A percentile compares a stretch with the other conserved stretches of the same genome.
phyloP scores from a whole-genome alignment of 2,113 vertebrate genomes.

The Indicator maculatus region DNA sequence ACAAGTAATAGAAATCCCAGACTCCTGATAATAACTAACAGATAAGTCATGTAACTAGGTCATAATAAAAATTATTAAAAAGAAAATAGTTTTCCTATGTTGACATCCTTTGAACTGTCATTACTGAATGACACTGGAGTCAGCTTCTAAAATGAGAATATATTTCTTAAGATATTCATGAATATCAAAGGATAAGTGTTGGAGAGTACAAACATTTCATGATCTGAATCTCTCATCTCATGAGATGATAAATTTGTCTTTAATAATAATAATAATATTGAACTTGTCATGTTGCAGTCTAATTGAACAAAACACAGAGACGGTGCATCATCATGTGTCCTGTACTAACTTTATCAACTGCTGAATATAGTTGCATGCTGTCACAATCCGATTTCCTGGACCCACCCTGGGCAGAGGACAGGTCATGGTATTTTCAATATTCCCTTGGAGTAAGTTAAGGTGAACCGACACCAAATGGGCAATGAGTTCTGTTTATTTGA shows the following conservation, averaged over 20 bases:
- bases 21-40: constrained; percentile 1
- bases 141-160: too few species aligned
- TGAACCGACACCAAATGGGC: too few species aligned
- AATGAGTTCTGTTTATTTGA: too few species aligned
- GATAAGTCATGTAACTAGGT: background rate
- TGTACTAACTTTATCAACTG: background rate
- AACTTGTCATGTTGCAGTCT: background rate
- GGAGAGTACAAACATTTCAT: background rate
- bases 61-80: background rate
- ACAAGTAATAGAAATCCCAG: constrained; percentile 16
- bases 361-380: background rate
- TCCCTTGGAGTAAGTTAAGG: too few species aligned
- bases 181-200: background rate
- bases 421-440: too few species aligned
- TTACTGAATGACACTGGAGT: background rate
- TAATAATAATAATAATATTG: background rate
- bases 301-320: background rate
- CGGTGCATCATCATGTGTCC: fast-evolving
- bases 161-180: background rate
- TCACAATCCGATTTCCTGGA: too few species aligned
- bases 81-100: background rate
- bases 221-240: background rate
- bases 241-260: background rate
- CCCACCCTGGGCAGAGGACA: too few species aligned
- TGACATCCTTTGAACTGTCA: background rate